A percentile compares a stretch with the other conserved stretches of the same genome.
Conservation (phyloP, 2,797 vertebrate genomes). For the Pseudopleuronectes americanus region DNA sequence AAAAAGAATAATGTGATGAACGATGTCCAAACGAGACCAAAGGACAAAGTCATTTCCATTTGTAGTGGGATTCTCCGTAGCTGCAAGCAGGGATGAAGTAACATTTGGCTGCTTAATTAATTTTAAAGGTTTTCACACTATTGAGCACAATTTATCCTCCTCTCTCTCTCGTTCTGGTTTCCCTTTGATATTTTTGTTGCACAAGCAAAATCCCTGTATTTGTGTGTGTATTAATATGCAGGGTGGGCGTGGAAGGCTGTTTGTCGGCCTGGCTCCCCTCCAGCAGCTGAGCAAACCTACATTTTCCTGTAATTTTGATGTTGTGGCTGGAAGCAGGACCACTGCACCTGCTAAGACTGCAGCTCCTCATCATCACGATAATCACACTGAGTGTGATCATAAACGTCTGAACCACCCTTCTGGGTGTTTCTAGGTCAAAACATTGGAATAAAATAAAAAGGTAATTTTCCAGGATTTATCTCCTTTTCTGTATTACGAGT, state of each 20-base stretch:
- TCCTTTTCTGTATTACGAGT: too few species aligned
- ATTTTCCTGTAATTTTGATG: slow-evolving; percentile 34
- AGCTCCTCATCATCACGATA: slow-evolving; percentile 10
- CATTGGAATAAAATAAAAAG: too few species aligned
- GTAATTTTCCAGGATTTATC: too few species aligned
- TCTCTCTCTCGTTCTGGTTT: slow-evolving; percentile 34
- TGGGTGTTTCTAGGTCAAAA: too few species aligned
- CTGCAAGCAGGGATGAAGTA: slow-evolving; percentile 66
- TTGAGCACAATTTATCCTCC: slow-evolving; percentile 71
- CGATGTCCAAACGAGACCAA: slow-evolving; percentile 40
- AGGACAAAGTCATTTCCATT: slow-evolving; percentile 56
- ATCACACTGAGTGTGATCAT: slow-evolving; percentile 20
- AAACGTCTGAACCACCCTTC: not conserved
- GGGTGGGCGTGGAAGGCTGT: slow-evolving; percentile 30
- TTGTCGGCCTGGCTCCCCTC: slow-evolving; percentile 25
- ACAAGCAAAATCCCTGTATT: slow-evolving; percentile 53
- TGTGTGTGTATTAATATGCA: slow-evolving; percentile 49
- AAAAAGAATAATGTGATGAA: slow-evolving; percentile 58
- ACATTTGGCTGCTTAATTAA: slow-evolving; percentile 75
- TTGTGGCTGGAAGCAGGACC: slow-evolving; percentile 20
- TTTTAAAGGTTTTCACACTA: slow-evolving; percentile 76
- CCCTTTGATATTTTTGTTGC: slow-evolving; percentile 71
- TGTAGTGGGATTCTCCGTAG: slow-evolving; percentile 41
- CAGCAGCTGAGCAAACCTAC: slow-evolving; percentile 26
- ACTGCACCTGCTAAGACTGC: not conserved